These are phyloP conservation scores for Polypterus senegalus DNA, from an alignment of 2,113 vertebrate genomes.

Conservation along the genomic window DNA sequence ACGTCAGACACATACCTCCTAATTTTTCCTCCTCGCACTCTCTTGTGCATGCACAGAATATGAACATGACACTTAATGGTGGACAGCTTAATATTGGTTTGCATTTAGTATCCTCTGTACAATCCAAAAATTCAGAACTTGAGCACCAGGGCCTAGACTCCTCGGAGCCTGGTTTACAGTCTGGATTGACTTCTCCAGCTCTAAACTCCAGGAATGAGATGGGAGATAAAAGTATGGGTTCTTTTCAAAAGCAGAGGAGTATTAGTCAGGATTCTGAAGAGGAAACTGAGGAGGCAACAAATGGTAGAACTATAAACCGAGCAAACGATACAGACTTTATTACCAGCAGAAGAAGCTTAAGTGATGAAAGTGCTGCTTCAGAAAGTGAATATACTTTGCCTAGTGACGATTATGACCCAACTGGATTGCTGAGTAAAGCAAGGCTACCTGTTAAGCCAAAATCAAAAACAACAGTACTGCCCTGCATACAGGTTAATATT, in stretches of 20 bases:
- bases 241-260: conserved; percentile 43
- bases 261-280: conserved; percentile 47
- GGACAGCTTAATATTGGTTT: conserved; percentile 63
- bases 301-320: conserved; percentile 45
- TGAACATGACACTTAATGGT: conserved; percentile 72
- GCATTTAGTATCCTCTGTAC: conserved; percentile 47
- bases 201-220: conserved; percentile 44
- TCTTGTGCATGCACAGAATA: conserved; percentile 55
- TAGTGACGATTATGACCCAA: conserved; percentile 46
- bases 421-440: conserved; percentile 31
- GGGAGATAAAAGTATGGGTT: conserved; percentile 38
- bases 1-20: conserved; percentile 62
- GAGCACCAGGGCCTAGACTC: conserved; percentile 51
- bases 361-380: conserved; percentile 50
- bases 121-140: conserved; percentile 45
- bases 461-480: conserved; percentile 28
- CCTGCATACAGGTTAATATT: conserved; percentile 34
- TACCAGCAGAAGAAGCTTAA: conserved; percentile 54
- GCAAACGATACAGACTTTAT: conserved; percentile 56
- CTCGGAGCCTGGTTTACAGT: conserved; percentile 40
- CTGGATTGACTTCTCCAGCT: conserved; percentile 38
- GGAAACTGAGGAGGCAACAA: conserved; percentile 36
- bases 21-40: conserved; percentile 64
- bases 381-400: conserved; percentile 54
- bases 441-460: conserved; percentile 35